phyloP scores from a whole-genome alignment of 2,888 invertebrate genomes.

The Lumbricus terrestris region DNA sequence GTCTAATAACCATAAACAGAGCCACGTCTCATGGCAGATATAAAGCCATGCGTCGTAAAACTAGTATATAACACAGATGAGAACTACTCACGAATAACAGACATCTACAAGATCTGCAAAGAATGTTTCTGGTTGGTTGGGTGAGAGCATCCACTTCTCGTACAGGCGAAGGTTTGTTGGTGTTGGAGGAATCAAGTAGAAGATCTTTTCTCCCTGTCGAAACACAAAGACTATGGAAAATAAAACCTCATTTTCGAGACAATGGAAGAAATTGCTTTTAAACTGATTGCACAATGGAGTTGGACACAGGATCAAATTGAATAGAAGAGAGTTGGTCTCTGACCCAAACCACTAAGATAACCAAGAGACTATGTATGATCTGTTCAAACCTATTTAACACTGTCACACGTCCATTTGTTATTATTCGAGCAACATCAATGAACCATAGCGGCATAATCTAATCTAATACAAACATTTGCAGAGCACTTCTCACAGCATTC shows the following conservation, averaged over 20 bases:
- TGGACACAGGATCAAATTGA: background rate
- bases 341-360: too few relatives aligned
- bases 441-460: too few relatives aligned
- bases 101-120: conserved; percentile 23
- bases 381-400: too few relatives aligned
- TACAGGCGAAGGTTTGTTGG: conserved; percentile 19
- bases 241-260: background rate
- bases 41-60: too few relatives aligned
- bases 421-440: too few relatives aligned
- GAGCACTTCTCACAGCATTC: too few relatives aligned
- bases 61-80: background rate
- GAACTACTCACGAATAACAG: conserved; percentile 24
- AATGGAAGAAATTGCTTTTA: background rate
- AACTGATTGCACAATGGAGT: background rate
- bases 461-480: too few relatives aligned
- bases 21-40: too few relatives aligned
- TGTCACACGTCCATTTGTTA: too few relatives aligned
- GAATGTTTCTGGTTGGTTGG: conserved; percentile 22
- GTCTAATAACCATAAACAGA: too few relatives aligned
- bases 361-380: background rate
- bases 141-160: conserved; percentile 28
- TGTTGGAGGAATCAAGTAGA: conserved; percentile 28
- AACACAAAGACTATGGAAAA: background rate
- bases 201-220: conserved; percentile 25
- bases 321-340: background rate